A percentile compares a stretch with the other conserved stretches of the same genome.
Evolutionary conservation across 2,113 vertebrate genomes (phyloP).

Genomic region (Lepus americanus): DNA sequence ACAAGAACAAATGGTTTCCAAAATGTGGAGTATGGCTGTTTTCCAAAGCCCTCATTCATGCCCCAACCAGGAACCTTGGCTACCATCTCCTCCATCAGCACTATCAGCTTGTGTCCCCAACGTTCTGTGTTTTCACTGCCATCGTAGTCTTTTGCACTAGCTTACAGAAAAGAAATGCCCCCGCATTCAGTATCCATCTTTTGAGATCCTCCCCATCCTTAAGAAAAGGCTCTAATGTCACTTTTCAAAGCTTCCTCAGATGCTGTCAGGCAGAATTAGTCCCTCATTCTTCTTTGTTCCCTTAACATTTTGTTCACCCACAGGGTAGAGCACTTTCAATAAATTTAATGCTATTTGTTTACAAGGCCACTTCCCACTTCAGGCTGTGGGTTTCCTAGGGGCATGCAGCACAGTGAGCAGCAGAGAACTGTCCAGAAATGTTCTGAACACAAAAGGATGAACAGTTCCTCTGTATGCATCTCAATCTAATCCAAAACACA

Average conservation of each 20-base stretch:
- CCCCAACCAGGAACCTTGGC: background rate
- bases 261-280: conserved; percentile 19
- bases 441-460: background rate
- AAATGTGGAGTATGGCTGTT: background rate
- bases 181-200: background rate
- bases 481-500: background rate
- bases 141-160: background rate
- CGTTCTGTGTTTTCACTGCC: background rate
- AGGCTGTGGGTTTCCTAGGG: background rate
- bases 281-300: background rate
- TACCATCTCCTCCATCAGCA: background rate
- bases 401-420: background rate
- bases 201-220: conserved; percentile 1
- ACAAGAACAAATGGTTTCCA: background rate
- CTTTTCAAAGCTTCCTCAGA: conserved; percentile 37
- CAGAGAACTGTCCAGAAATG: background rate
- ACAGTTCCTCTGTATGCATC: background rate
- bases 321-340: background rate
- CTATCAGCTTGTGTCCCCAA: no score
- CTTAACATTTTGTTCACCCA: conserved; percentile 37
- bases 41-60: background rate
- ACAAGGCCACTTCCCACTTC: background rate
- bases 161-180: background rate
- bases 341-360: background rate
- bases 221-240: conserved; percentile 39